phyloP scores from a whole-genome alignment of 2,888 invertebrate species.

The Ennomos quercinarius region DNA sequence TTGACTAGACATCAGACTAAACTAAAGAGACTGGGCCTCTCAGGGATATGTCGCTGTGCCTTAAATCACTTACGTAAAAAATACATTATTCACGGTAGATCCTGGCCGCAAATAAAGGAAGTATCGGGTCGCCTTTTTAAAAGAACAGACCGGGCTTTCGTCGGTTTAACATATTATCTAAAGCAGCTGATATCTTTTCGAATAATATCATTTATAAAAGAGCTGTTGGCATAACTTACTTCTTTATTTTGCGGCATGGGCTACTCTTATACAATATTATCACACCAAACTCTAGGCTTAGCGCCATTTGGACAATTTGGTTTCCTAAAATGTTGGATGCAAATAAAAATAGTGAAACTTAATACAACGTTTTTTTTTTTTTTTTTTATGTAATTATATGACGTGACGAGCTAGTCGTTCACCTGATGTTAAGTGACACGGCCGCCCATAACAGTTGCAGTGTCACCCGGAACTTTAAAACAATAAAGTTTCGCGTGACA shows the following conservation, averaged over 20 bases:
- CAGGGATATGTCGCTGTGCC: constrained; percentile 53
- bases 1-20: constrained; percentile 63
- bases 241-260: constrained; percentile 3
- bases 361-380: not conserved
- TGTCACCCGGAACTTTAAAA: no score
- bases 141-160: constrained; percentile 16
- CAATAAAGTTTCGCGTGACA: no score
- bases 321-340: constrained; percentile 4
- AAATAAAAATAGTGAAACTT: not conserved
- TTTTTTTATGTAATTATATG: no score
- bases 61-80: constrained; percentile 38
- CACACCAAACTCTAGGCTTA: constrained; percentile 14
- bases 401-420: no score
- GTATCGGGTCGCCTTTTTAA: constrained; percentile 17
- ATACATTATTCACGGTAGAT: constrained; percentile 36
- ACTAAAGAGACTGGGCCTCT: constrained; percentile 51
- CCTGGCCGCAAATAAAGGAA: constrained; percentile 29
- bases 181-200: not conserved
- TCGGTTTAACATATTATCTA: no score
- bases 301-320: constrained; percentile 16
- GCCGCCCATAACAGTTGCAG: no score
- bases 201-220: not conserved
- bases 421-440: no score
- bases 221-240: not conserved
- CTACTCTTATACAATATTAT: constrained; percentile 18